Conservation (phyloP, 2,888 invertebrate species). For the Agriopis leucophaearia region DNA sequence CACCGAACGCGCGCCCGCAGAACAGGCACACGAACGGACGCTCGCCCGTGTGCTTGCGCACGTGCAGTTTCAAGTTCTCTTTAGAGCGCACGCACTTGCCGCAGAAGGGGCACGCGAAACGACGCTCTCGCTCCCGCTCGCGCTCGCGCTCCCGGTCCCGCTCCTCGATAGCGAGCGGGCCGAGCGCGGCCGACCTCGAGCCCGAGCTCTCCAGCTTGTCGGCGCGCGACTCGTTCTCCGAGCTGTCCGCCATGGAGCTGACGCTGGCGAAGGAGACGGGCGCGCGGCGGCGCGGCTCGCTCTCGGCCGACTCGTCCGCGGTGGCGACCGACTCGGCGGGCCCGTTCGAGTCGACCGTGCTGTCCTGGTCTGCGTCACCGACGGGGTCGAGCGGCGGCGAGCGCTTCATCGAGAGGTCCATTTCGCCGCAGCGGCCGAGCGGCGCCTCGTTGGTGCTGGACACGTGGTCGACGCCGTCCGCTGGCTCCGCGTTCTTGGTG, state of each 20-base stretch:
- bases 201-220: slow-evolving; percentile 85
- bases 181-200: slow-evolving; percentile 86
- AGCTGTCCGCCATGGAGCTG: slow-evolving; percentile 84
- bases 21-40: slow-evolving; percentile 96
- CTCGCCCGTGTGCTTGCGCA: slow-evolving; percentile 94
- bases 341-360: slow-evolving; percentile 90
- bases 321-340: slow-evolving; percentile 80
- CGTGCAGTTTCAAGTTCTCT: slow-evolving; percentile 95
- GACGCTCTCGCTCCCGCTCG: slow-evolving; percentile 88
- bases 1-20: slow-evolving; percentile 95
- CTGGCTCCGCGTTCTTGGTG: slow-evolving; percentile 87
- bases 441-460: slow-evolving; percentile 90
- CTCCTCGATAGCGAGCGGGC: slow-evolving; percentile 88
- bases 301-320: slow-evolving; percentile 79
- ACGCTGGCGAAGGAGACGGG: slow-evolving; percentile 84
- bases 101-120: slow-evolving; percentile 95
- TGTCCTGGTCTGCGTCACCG: slow-evolving; percentile 88
- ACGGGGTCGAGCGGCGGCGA: slow-evolving; percentile 81
- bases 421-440: slow-evolving; percentile 85
- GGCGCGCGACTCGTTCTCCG: slow-evolving; percentile 80
- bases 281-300: slow-evolving; percentile 71
- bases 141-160: slow-evolving; percentile 89
- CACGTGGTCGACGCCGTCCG: slow-evolving; percentile 88
- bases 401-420: slow-evolving; percentile 86
- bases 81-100: slow-evolving; percentile 96